Conservation (phyloP, 2,888 invertebrate genomes). For the Argyresthia goedartella region DNA sequence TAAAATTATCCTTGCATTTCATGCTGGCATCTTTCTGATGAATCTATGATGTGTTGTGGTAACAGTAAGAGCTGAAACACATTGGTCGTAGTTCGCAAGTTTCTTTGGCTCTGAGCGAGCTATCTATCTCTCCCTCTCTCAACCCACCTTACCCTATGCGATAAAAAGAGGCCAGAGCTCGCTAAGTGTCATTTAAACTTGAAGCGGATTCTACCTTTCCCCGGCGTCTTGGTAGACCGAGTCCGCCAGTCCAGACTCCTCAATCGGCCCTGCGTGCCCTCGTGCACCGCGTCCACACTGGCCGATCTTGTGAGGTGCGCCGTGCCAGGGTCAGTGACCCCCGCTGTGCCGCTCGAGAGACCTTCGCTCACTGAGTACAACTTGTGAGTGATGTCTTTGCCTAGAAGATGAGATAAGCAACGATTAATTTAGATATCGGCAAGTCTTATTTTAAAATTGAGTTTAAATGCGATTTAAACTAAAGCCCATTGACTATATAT, state of each 20-base stretch:
- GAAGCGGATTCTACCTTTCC: conserved; percentile 20
- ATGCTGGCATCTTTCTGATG: no score
- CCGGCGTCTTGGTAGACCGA: conserved; percentile 30
- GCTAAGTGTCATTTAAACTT: no score
- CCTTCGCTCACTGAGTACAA: conserved; percentile 86
- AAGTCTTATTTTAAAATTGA: not conserved
- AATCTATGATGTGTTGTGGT: no score
- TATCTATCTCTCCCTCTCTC: no score
- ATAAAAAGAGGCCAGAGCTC: no score
- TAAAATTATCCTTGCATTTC: no score
- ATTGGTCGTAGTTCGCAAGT: no score
- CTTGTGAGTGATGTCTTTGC: conserved; percentile 88
- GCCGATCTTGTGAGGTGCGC: conserved; percentile 76
- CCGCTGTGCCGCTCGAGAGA: conserved; percentile 64
- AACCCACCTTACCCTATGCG: no score
- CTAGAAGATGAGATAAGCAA: conserved; percentile 36
- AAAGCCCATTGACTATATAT: no score
- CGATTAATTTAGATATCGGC: no score
- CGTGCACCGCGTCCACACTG: conserved; percentile 84
- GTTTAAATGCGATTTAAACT: not conserved
- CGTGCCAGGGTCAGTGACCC: conserved; percentile 41
- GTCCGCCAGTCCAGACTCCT: conserved; percentile 75
- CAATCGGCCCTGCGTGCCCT: conserved; percentile 80
- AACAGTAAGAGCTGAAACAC: no score
- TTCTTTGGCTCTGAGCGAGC: no score